phyloP scores from a whole-genome alignment of 2,888 invertebrate genomes.

The Temnothorax ravouxi region DNA sequence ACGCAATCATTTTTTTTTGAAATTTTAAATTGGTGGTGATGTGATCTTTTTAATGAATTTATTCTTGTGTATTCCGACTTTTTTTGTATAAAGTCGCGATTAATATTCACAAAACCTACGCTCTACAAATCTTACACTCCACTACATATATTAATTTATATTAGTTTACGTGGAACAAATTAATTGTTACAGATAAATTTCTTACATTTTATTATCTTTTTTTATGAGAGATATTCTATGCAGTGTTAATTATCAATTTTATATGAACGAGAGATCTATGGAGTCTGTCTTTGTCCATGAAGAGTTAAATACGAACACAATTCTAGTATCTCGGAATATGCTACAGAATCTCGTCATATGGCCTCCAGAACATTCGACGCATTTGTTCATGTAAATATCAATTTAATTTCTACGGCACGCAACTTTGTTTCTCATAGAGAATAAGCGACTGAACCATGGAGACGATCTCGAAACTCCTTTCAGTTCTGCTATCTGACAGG shows the following conservation, averaged over 20 bases:
- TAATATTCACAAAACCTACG: not conserved
- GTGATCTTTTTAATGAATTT: not conserved
- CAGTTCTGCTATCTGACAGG: slow-evolving; percentile 65
- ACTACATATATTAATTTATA: not conserved
- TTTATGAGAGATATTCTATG: not conserved
- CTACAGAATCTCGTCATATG: not conserved
- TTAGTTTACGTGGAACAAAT: not conserved
- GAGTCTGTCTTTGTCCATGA: not conserved
- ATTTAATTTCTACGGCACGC: slow-evolving; percentile 30
- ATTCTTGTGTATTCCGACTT: not conserved
- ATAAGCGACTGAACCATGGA: slow-evolving; percentile 57
- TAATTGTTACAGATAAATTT: not conserved
- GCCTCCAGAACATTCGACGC: not conserved
- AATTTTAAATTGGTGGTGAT: slow-evolving; percentile 5
- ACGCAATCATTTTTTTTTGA: not conserved
- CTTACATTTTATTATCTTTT: not conserved
- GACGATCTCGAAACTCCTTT: slow-evolving; percentile 67
- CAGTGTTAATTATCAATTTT: not conserved
- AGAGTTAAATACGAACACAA: not conserved
- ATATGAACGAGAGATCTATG: not conserved
- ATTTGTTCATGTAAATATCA: not conserved
- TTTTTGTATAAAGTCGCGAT: not conserved
- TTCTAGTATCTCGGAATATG: not conserved
- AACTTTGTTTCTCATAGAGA: slow-evolving; percentile 33
- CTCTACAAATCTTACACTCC: not conserved